Evolutionary conservation across 1,140 invertebrate species (phyloP), one percentile per base, ranked within the genome.

Genomic region (Zaprionus vittiger): DNA sequence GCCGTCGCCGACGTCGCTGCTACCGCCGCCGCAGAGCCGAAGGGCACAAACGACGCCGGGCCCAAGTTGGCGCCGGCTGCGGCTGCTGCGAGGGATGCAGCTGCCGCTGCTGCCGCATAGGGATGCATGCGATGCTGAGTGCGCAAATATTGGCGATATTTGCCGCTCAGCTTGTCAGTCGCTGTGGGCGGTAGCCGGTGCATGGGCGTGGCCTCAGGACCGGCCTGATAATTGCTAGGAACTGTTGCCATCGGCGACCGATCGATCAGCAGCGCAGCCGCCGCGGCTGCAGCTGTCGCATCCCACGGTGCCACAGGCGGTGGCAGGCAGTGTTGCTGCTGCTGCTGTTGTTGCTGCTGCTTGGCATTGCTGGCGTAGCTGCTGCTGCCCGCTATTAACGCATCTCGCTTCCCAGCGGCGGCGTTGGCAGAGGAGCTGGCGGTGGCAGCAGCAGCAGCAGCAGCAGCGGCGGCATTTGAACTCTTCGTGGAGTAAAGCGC

Each of bases 91-190:
- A 85, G 38, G 26, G 93, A 93, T 54, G 83, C 83, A 5, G 87
- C 83, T 26, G 92, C 93, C 68, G 94, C 91, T 20, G 86, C 83
- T 24, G 92, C 93, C 66, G 94, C 91, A 79, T 94, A 94, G 2
- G 94, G 94, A 91, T 94, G 94, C 83, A 94, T 93, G 78, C 94
- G 91, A 26, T 76, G 72, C 82, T 94, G 94, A 14, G 94, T 93
- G 56, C 93, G 91, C 81, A 94, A 84, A 76, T 94, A 94, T 91
- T 94, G 94, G 38, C 94, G 91, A 81, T 94, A 94, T 87, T 94
- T 94, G 62, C 94, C 94, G 75, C 93, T 93, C 59, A 94, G 79
- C 63, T 94, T 94, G 69, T 94, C 93, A n/a, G 82, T 86, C 47
- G 90, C 74, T 59, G 77, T 70, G 34, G 73, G 67, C 57, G 89